phyloP scores from a whole-genome alignment of 2,888 invertebrate species.

The Drosophila paramelanica region DNA sequence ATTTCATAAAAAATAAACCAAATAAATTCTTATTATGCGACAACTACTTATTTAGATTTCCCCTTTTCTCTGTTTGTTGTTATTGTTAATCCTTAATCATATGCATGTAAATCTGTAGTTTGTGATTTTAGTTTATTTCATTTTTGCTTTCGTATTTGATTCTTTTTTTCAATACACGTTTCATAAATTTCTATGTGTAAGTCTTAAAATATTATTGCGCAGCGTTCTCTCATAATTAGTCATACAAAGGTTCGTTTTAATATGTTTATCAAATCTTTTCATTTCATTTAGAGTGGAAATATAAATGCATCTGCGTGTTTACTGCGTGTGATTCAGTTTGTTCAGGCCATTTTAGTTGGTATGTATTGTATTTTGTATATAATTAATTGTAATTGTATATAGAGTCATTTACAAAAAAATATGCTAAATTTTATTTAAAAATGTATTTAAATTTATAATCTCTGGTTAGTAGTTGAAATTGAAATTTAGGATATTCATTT shows the following conservation, averaged over 20 bases:
- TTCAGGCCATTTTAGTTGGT: constrained; percentile 58
- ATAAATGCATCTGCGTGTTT: constrained; percentile 75
- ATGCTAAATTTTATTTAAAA: constrained; percentile 73
- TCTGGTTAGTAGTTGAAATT: constrained; percentile 71
- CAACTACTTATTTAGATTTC: constrained; percentile 70
- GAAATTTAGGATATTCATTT: constrained; percentile 70
- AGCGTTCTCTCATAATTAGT: constrained; percentile 54
- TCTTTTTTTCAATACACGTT: constrained; percentile 61
- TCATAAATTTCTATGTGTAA: constrained; percentile 63
- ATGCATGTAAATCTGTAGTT: constrained; percentile 50
- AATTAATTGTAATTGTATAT: constrained; percentile 39
- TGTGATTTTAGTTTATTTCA: constrained; percentile 44
- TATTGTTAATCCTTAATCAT: constrained; percentile 46
- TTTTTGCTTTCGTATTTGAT: constrained; percentile 43
- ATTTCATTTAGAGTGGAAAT: constrained; percentile 65
- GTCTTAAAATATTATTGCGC: constrained; percentile 75
- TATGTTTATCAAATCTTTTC: constrained; percentile 52
- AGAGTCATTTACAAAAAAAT: constrained; percentile 73
- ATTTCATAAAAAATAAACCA: too few species aligned
- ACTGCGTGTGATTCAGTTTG: constrained; percentile 45
- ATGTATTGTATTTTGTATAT: constrained; percentile 43
- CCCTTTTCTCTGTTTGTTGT: constrained; percentile 56
- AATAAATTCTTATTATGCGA: constrained; percentile 55
- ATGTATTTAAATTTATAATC: constrained; percentile 65
- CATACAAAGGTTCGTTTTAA: constrained; percentile 47